phyloP scores from a whole-genome alignment of 2,113 vertebrate genomes.

The Brachirus orientalis region DNA sequence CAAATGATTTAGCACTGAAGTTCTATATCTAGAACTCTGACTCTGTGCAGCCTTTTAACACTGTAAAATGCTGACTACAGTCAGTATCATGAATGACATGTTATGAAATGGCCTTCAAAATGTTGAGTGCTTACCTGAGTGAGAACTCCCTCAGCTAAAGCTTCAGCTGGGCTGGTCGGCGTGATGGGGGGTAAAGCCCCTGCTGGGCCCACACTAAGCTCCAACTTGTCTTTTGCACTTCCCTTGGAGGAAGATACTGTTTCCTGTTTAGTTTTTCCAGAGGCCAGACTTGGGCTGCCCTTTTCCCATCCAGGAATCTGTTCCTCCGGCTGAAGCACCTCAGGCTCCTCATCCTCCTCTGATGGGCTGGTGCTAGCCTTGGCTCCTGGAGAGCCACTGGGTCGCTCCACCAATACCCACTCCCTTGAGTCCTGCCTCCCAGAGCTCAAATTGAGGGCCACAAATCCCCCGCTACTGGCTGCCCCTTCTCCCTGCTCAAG shows the following conservation, averaged over 20 bases:
- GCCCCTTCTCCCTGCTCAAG: constrained; percentile 89
- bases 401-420: constrained; percentile 96
- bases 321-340: constrained; percentile 88
- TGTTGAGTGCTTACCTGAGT: constrained; percentile 87
- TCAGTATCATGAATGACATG: constrained; percentile 56
- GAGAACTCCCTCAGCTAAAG: constrained; percentile 92
- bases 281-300: constrained; percentile 57
- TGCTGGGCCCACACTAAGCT: constrained; percentile 83
- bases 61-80: constrained; percentile 64
- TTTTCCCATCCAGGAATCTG: constrained; percentile 83
- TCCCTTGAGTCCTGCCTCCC: constrained; percentile 94
- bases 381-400: constrained; percentile 80
- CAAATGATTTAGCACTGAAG: constrained; percentile 49
- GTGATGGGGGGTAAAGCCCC: constrained; percentile 86
- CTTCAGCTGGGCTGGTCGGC: constrained; percentile 92
- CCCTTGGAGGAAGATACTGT: constrained; percentile 66
- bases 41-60: constrained; percentile 69
- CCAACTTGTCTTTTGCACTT: constrained; percentile 84
- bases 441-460: constrained; percentile 94
- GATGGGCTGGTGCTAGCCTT: constrained; percentile 90
- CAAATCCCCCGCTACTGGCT: constrained; percentile 91
- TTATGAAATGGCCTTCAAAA: constrained; percentile 28
- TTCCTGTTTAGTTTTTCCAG: constrained; percentile 67
- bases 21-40: constrained; percentile 64
- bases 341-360: constrained; percentile 91